Conservation (phyloP, 2,797 vertebrate species). For the Ara ararauna region DNA sequence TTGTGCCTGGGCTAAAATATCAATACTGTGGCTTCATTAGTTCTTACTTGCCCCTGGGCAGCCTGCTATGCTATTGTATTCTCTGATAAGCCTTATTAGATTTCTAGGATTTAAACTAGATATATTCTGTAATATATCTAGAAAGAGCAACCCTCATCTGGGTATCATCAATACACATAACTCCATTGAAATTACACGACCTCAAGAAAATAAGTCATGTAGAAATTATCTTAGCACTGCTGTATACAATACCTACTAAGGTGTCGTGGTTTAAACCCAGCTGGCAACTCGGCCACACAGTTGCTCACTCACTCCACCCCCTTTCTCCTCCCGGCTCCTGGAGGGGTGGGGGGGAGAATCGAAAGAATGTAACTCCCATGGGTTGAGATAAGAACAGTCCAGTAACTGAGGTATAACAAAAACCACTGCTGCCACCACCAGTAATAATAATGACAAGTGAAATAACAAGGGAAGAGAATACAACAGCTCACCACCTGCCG, state of each 20-base stretch:
- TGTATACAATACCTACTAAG: background rate
- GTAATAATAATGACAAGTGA: too few relatives aligned
- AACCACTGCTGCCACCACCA: too few relatives aligned
- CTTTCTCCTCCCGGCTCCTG: too few relatives aligned
- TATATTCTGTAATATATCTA: background rate
- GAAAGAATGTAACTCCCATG: too few relatives aligned
- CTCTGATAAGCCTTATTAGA: slow-evolving; percentile 2
- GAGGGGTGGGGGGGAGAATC: too few relatives aligned
- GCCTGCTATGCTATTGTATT: background rate
- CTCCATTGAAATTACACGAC: background rate
- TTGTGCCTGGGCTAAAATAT: slow-evolving; percentile 2
- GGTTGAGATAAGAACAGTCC: too few relatives aligned
- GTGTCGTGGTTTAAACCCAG: background rate
- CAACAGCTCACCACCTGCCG: too few relatives aligned
- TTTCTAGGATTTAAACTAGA: background rate
- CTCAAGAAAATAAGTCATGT: background rate
- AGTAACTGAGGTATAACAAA: too few relatives aligned
- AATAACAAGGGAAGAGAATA: too few relatives aligned
- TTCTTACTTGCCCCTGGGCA: background rate
- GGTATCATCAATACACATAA: background rate
- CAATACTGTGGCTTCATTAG: background rate
- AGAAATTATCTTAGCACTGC: background rate
- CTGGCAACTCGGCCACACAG: too few relatives aligned
- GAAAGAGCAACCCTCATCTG: background rate
- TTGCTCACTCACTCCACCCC: too few relatives aligned